These are phyloP conservation scores for Phyllotreta striolata DNA, from an alignment of 2,888 invertebrate species.

Conservation along the genomic window DNA sequence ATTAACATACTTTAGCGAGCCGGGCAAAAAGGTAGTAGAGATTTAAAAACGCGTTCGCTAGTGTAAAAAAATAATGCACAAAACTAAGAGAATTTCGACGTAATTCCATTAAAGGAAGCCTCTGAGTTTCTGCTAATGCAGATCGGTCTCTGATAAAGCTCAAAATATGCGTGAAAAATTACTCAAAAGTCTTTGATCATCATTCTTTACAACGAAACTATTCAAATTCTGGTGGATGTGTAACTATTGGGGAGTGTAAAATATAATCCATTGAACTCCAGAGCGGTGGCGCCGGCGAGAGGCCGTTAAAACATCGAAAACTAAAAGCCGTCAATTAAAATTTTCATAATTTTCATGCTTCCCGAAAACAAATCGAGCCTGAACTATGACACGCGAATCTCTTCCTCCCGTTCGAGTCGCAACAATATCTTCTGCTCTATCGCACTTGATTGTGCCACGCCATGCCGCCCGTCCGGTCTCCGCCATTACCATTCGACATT, in stretches of 20 bases:
- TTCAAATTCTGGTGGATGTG: too few relatives aligned
- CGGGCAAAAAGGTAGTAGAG: too few relatives aligned
- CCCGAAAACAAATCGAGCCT: constrained; percentile 48
- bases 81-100: too few relatives aligned
- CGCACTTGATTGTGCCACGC: constrained; percentile 44
- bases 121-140: too few relatives aligned
- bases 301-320: constrained; percentile 19
- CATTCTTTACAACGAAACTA: too few relatives aligned
- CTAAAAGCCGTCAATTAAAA: constrained; percentile 46
- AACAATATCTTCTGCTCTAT: constrained; percentile 49
- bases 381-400: constrained; percentile 47
- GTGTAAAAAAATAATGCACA: too few relatives aligned
- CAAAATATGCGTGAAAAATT: too few relatives aligned
- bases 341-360: constrained; percentile 50
- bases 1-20: constrained; percentile 12
- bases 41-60: too few relatives aligned
- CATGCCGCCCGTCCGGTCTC: constrained; percentile 43
- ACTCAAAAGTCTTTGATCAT: too few relatives aligned
- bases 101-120: too few relatives aligned
- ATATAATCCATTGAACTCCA: neutral
- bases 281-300: neutral
- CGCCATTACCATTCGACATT: constrained; percentile 46
- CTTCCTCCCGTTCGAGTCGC: constrained; percentile 44
- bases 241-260: too few relatives aligned
- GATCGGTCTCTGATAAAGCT: too few relatives aligned